Evolutionary conservation across 2,797 vertebrate genomes (phyloP), one percentile per base, ranked within the genome.

Genomic region (Halcyon leucocephala): DNA sequence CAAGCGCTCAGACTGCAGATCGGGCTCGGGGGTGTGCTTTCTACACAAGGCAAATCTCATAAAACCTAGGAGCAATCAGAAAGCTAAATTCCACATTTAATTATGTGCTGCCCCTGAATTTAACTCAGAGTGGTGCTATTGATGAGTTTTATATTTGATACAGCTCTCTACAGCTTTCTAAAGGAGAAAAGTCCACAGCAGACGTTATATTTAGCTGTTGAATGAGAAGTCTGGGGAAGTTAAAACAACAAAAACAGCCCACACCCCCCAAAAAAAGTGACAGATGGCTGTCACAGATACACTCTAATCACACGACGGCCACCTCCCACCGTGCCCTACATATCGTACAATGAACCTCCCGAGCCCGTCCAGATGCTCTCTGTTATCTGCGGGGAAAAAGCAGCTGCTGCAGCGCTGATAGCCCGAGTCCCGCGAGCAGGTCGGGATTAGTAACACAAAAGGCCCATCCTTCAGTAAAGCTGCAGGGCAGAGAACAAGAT

Each of bases 321-420:
- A 24, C 86, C 72, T 91, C 96, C 94, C 61, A 2, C 92, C 51
- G 87, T 91, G 96, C 94, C 94, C 87, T 76, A 57, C 72, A 62
- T 93, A 83, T 54, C 49, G 0, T 1, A 18, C 62, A 61, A 11
- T 19, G 41, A 69, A 9, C 65, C 84, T 64, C 72, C 76, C 52
- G 80, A 57, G 95, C 79, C 26, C 2, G 39, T 15, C 79, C 88
- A 85, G 91, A 78, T 90, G 89, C 82, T 73, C 44, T 54, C 72
- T 48, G 22, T 92, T 96, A 95, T 95, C 93, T 88, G 71, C 4
- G 7, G 6, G 10, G 72, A 2, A 37, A 29, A 35, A 74, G 57
- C 94, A 87, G 94, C 94, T 94, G 96, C 93, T 24, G 82, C 7
- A 0, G 73, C 1, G 0, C 3, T 0, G 84, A 93, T 78, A 89